Percentiles rank a stretch among this genome's conserved stretches.
phyloP scores from a whole-genome alignment of 1,140 invertebrate genomes.

The Trissolcus basalis region DNA sequence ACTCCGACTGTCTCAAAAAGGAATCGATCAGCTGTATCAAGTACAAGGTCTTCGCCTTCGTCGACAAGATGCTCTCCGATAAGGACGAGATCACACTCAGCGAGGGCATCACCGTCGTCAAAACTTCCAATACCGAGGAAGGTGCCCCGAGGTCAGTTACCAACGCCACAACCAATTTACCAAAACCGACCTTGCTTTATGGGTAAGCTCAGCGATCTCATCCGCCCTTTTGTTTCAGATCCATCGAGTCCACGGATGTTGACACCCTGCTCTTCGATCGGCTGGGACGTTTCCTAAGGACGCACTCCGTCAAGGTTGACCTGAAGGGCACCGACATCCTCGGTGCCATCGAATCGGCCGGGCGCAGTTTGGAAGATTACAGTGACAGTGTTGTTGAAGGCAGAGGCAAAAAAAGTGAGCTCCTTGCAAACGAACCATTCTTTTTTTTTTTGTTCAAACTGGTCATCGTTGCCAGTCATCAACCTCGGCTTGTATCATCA shows the following conservation, averaged over 20 bases:
- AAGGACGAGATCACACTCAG: conserved; percentile 86
- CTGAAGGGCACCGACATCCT: conserved; percentile 89
- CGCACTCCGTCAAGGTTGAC: conserved; percentile 88
- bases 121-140: conserved; percentile 81
- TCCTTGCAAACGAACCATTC: no score
- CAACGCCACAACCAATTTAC: not conserved
- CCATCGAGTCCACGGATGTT: conserved; percentile 78
- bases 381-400: conserved; percentile 82
- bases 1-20: conserved; percentile 86
- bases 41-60: conserved; percentile 88
- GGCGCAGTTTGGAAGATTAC: conserved; percentile 84
- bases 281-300: conserved; percentile 84
- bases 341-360: conserved; percentile 85
- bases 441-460: no score
- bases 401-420: conserved; percentile 84
- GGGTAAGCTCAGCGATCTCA: not conserved
- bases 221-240: conserved; percentile 60
- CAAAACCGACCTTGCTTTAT: not conserved
- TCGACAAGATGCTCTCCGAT: conserved; percentile 86
- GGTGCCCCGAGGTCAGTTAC: conserved; percentile 81
- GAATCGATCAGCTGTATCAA: conserved; percentile 88
- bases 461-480: no score
- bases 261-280: conserved; percentile 82
- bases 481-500: no score
- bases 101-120: conserved; percentile 88